Evolutionary conservation across 2,797 vertebrate species (phyloP), one percentile per base, ranked within the genome.

Genomic region (Pygocentrus nattereri): DNA sequence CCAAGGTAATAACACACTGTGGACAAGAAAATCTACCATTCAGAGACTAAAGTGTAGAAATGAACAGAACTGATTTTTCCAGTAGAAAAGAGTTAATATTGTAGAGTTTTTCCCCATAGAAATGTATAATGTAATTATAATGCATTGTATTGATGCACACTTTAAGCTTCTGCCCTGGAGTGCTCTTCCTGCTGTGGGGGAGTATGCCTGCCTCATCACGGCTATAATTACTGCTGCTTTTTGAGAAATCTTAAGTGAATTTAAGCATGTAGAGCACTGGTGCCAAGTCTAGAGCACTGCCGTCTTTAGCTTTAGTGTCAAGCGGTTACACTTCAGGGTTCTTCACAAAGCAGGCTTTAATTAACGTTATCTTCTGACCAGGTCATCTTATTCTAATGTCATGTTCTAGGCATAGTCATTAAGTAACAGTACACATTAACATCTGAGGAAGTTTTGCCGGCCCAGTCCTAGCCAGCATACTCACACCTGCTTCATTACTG

Each of bases 1-100:
- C 16, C 93, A 91, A 38, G 97, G 97, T 99, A 93, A 95, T 27
- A 50, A 21, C 49, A 25, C 5, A 30, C 31, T 16, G 41, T 16
- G 58, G 30, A n/a, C n/a, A n/a, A n/a, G n/a, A 4, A 13, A 21
- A 38, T 47, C 16, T 11, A 62, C 23, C 1, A 6, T 2, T 30
- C 13, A 30, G 70, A 21, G 25, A n/a, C 49, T 50, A 16, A 50
- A 2, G 38, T 49, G 47, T 15, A 30, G 13, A 19, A 30, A 27
- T 27, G 11, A 49, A 49, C 5, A 49, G 11, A 49, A 13, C 11
- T 18, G 49, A 2, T 16, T 16, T 18, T 50, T 10, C 18, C 13
- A 50, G 49, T 16, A 16, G 49, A 16, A 18, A 18, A 16, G 15
- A 18, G 16, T 18, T 50, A 18, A 50, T 18, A 49, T 1, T 15